A percentile compares a stretch with the other conserved stretches of the same genome.
These are phyloP conservation scores for Rhogogaster chlorosoma DNA, from an alignment of 2,888 invertebrate species.

Conservation along the genomic window DNA sequence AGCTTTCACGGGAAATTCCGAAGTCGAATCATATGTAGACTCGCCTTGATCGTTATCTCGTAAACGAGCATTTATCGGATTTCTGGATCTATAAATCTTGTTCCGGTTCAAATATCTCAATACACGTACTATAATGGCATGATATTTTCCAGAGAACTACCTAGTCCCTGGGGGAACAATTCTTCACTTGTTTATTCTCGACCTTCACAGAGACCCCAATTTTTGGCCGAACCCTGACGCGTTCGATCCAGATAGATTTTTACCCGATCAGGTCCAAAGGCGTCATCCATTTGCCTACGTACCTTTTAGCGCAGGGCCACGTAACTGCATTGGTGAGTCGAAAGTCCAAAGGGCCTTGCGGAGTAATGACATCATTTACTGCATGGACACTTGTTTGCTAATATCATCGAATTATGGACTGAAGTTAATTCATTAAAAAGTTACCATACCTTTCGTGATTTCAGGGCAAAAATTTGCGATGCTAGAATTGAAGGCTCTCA, in stretches of 20 bases:
- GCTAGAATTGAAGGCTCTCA: slow-evolving; percentile 67
- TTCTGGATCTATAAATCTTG: too few species aligned
- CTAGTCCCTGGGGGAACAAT: slow-evolving; percentile 79
- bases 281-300: slow-evolving; percentile 84
- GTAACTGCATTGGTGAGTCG: slow-evolving; percentile 84
- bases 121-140: too few species aligned
- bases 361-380: background rate
- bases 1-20: background rate
- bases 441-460: background rate
- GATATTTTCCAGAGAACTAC: slow-evolving; percentile 2
- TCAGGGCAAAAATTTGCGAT: slow-evolving; percentile 67
- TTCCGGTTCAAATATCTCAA: too few species aligned
- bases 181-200: slow-evolving; percentile 82
- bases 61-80: too few species aligned
- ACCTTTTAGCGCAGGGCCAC: slow-evolving; percentile 85
- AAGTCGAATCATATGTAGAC: too few species aligned
- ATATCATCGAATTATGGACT: too few species aligned
- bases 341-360: background rate
- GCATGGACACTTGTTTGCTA: background rate
- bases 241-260: slow-evolving; percentile 85
- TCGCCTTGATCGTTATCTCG: too few species aligned
- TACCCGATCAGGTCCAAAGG: slow-evolving; percentile 77
- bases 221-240: slow-evolving; percentile 83
- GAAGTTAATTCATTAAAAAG: background rate
- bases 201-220: slow-evolving; percentile 83